Base-by-base conservation (phyloP, 2,888 invertebrate species). In the Trachelus tabidus region DNA sequence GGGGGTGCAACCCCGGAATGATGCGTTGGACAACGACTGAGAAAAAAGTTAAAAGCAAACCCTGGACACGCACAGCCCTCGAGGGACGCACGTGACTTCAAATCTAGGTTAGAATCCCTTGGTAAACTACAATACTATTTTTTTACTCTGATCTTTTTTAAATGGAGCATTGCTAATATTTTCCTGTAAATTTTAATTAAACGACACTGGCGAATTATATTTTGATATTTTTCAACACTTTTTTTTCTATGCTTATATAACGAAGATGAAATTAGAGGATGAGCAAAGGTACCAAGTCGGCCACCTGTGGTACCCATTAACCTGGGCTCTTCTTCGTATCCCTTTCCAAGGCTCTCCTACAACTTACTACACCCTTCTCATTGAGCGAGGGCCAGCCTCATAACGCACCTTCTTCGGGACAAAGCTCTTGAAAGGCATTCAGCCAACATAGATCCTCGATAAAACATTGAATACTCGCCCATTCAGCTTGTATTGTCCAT, bases 11-110 rank as follows among this genome's bases (percentile, higher is more conserved):
- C 82, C 84, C 86, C 82, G 89, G 84, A 88, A 89, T 84, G 85
- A 87, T 84, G 83, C 79, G 81, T 82, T 82, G 23, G 56, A 56
- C 56, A 56, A 56, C 23, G 23, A 15, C 56, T 56, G 56, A 9
- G 79, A 79, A 83, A 87, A 71, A 85, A 84, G 84, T 83, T 83
- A 78, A 88, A 87, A 84, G 82, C 81, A 86, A 87, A 85, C 85
- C 77, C 68, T 73, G 80, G 76, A 81, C 79, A 80, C 75, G 75
- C 71, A 76, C 78, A 73, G 73, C 76, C 84, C 87, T 86, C 82
- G 83, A 85, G 88, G 88, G 85, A 81, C 80, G 86, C 90, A 90
- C 91, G 90, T 90, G 91, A 90, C 90, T 89, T 86, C 83, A 86
- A 87, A 86, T 89, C 84, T 79, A 74, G 9, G 56, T 56, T 56